These are phyloP conservation scores for Mus spicilegus DNA, from an alignment of 2,113 vertebrate genomes.

Conservation along the genomic window DNA sequence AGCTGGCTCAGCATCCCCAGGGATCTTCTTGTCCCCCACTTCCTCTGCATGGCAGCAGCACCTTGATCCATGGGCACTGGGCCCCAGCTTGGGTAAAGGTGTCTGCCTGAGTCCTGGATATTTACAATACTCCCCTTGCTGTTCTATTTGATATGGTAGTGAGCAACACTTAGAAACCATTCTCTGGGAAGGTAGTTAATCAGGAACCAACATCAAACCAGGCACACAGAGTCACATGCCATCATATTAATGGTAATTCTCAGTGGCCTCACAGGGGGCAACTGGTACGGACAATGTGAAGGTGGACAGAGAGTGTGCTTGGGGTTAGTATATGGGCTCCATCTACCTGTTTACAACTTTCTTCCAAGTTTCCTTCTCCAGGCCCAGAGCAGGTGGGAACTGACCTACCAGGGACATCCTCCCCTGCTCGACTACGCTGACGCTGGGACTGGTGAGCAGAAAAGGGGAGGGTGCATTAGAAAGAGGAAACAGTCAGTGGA, in stretches of 20 bases:
- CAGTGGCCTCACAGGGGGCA: slow-evolving; percentile 67
- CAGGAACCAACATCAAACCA: slow-evolving; percentile 13
- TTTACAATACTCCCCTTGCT: neutral
- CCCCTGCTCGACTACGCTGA: slow-evolving; percentile 91
- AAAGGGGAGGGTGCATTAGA: slow-evolving; percentile 77
- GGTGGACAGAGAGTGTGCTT: slow-evolving; percentile 81
- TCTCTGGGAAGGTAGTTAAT: slow-evolving; percentile 52
- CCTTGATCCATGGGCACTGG: neutral
- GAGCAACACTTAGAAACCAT: neutral
- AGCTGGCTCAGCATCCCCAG: neutral
- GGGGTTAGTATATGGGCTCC: slow-evolving; percentile 87
- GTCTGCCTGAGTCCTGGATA: neutral
- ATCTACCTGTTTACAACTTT: slow-evolving; percentile 98
- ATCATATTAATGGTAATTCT: slow-evolving; percentile 70
- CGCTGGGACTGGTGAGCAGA: slow-evolving; percentile 87
- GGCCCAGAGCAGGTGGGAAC: slow-evolving; percentile 91
- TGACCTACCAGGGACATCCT: slow-evolving; percentile 94
- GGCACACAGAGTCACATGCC: neutral
- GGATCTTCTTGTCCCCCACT: neutral
- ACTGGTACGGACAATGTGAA: slow-evolving; percentile 76
- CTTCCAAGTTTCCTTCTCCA: slow-evolving; percentile 94
- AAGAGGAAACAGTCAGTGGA: slow-evolving; percentile 15
- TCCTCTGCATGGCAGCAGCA: neutral
- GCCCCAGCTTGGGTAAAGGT: too few species aligned
- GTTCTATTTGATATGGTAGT: neutral